These are phyloP conservation scores for Luffia ferchaultella DNA, from an alignment of 2,888 invertebrate species.

Conservation along the genomic window DNA sequence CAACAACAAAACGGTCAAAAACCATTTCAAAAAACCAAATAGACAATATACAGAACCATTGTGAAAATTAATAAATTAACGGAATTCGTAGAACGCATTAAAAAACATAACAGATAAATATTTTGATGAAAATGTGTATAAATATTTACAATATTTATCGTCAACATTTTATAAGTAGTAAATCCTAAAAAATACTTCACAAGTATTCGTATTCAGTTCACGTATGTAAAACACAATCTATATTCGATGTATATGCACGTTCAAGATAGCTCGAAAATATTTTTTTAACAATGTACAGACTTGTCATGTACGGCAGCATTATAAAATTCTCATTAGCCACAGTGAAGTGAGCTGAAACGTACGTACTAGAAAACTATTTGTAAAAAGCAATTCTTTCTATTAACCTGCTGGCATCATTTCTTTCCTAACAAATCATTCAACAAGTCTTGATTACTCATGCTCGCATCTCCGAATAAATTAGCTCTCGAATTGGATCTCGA, in stretches of 20 bases:
- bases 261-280: neutral
- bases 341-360: neutral
- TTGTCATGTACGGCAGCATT: neutral
- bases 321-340: neutral
- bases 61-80: neutral
- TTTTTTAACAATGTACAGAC: neutral
- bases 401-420: conserved; percentile 35
- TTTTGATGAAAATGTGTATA: no score
- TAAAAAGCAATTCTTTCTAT: neutral
- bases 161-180: no score
- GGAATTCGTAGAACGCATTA: neutral
- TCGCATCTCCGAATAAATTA: conserved; percentile 39
- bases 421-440: conserved; percentile 49
- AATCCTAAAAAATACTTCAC: no score
- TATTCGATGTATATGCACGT: neutral
- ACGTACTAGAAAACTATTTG: neutral
- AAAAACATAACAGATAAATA: no score
- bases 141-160: no score
- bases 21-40: neutral
- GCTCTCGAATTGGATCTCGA: conserved; percentile 27
- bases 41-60: neutral
- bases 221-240: neutral
- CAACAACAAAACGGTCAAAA: neutral
- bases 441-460: conserved; percentile 49
- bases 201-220: no score